A percentile compares a stretch with the other conserved stretches of the same genome.
Evolutionary conservation across 1,140 invertebrate species (phyloP).

Genomic region (Orussus abietinus): DNA sequence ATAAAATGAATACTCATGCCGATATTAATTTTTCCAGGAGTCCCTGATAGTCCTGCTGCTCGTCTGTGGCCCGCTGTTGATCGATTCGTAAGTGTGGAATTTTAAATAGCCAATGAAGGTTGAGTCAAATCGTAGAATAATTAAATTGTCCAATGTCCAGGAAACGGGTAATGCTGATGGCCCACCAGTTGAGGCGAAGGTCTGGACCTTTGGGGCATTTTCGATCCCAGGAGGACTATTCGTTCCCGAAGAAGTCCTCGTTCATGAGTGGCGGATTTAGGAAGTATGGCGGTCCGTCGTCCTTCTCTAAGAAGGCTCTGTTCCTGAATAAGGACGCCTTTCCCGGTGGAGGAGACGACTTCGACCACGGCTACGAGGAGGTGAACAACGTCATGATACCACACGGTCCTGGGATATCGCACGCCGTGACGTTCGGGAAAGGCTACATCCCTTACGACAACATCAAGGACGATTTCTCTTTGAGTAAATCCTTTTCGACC

Average conservation of each 20-base stretch:
- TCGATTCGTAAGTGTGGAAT: conserved; percentile 31
- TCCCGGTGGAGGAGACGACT: conserved; percentile 36
- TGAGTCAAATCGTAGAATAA: no score
- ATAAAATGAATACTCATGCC: no score
- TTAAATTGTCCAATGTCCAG: conserved; percentile 28
- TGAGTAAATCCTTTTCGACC: no score
- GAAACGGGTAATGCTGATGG: conserved; percentile 32
- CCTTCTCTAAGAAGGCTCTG: conserved; percentile 13
- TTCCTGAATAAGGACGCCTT: conserved; percentile 1
- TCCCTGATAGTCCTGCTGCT: conserved; percentile 28
- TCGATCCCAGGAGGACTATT: not conserved
- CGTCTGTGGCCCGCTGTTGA: conserved; percentile 24
- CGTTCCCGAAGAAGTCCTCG: not conserved
- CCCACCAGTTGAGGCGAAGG: no score
- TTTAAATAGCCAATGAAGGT: no score
- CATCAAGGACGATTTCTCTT: conserved; percentile 27
- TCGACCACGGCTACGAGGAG: conserved; percentile 32
- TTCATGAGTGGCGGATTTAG: no score
- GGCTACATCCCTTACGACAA: conserved; percentile 40
- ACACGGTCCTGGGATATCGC: conserved; percentile 34
- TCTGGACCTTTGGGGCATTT: no score
- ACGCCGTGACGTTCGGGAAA: conserved; percentile 33
- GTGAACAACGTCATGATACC: conserved; percentile 35
- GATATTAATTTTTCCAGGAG: conserved; percentile 21
- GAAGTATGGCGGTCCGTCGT: no score